These are phyloP conservation scores for Ommatoiulus sabulosus DNA, from an alignment of 2,888 invertebrate species.

Conservation along the genomic window DNA sequence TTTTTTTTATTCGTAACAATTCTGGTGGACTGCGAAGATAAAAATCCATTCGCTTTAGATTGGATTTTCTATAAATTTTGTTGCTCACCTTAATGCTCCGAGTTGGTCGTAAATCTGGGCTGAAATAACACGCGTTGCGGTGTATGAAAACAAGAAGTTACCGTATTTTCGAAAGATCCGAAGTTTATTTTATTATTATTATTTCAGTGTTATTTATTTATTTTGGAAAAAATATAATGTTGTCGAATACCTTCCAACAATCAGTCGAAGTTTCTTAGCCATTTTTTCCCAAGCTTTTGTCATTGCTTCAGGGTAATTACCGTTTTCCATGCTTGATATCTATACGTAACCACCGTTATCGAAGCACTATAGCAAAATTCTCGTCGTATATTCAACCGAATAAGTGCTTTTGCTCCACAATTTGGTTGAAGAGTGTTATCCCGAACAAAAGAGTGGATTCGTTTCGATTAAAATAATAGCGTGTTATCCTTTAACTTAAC, in stretches of 20 bases:
- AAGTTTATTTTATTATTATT: background rate
- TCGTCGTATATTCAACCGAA: too few species aligned
- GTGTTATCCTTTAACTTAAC: too few species aligned
- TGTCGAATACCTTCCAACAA: background rate
- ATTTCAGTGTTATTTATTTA: background rate
- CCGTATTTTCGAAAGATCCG: background rate
- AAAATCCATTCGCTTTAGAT: conserved; percentile 10
- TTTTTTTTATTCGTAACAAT: background rate
- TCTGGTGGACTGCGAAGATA: background rate
- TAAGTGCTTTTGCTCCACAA: too few species aligned
- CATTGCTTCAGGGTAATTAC: too few species aligned
- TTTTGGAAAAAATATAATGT: background rate
- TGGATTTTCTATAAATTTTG: conserved; percentile 20
- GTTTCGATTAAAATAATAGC: too few species aligned
- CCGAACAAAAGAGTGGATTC: too few species aligned
- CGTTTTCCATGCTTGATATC: too few species aligned
- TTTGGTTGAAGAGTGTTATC: too few species aligned
- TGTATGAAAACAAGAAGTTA: background rate
- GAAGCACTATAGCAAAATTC: too few species aligned
- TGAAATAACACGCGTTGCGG: background rate
- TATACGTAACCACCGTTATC: too few species aligned
- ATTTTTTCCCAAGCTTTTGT: too few species aligned
- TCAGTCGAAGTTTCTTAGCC: too few species aligned
- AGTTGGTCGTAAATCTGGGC: background rate
- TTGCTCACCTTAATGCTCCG: background rate